Percentiles rank a stretch among this genome's conserved stretches.
Conservation (phyloP, 2,888 invertebrate species). For the Perithous albicinctus region DNA sequence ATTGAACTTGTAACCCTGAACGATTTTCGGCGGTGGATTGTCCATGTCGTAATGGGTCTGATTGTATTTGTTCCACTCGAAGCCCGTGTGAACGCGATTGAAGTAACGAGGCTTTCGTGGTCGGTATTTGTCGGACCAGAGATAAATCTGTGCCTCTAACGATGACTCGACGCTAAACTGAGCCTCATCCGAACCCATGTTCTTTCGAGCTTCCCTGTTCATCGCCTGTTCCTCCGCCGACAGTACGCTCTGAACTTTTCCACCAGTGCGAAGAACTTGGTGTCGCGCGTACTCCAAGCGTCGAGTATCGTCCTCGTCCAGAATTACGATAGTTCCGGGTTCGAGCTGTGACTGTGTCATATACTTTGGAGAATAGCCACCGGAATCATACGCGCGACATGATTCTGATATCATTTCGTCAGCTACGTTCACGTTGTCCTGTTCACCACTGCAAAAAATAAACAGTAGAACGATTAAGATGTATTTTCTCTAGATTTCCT, state of each 20-base stretch:
- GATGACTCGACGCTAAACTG: constrained; percentile 96
- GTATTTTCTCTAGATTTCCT: not conserved
- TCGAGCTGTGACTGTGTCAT: constrained; percentile 88
- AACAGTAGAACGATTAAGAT: not conserved
- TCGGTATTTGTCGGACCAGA: constrained; percentile 99
- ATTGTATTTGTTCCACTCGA: constrained; percentile 99
- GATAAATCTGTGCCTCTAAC: constrained; percentile 93
- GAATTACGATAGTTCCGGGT: constrained; percentile 91
- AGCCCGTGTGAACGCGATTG: constrained; percentile 98
- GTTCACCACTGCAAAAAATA: constrained; percentile 76
- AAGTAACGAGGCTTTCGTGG: constrained; percentile 99
- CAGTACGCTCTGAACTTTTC: constrained; percentile 86
- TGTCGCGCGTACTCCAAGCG: constrained; percentile 90
- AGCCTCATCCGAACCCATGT: constrained; percentile 94
- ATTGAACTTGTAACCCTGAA: constrained; percentile 99
- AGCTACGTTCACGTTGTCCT: constrained; percentile 80
- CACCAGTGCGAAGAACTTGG: constrained; percentile 88
- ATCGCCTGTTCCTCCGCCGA: constrained; percentile 88
- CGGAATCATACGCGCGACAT: constrained; percentile 90
- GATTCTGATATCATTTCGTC: constrained; percentile 86
- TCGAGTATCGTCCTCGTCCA: constrained; percentile 91
- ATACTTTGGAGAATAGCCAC: constrained; percentile 93
- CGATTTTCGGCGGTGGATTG: constrained; percentile 99
- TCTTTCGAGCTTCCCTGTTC: constrained; percentile 93
- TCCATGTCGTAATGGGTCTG: constrained; percentile 99